These are phyloP conservation scores for Pediacus dermestoides DNA, from an alignment of 2,888 invertebrate species.

Conservation along the genomic window DNA sequence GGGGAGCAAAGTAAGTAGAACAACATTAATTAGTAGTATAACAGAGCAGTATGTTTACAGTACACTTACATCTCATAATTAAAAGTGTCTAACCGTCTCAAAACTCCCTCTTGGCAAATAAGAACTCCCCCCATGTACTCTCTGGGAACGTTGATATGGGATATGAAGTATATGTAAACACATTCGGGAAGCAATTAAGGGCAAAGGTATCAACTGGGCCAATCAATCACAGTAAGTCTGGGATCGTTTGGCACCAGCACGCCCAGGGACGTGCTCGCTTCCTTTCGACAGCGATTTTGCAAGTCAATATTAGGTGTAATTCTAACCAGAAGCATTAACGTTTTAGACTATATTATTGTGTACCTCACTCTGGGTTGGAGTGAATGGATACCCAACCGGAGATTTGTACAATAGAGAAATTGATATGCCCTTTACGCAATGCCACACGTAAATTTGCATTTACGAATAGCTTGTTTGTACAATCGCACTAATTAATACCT, in stretches of 20 bases:
- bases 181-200: slow-evolving; percentile 49
- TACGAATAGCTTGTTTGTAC: slow-evolving; percentile 19
- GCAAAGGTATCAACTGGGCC: slow-evolving; percentile 46
- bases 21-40: slow-evolving; percentile 32
- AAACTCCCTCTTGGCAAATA: slow-evolving; percentile 41
- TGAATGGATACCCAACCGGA: slow-evolving; percentile 33
- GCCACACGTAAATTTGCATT: slow-evolving; percentile 18
- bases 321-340: slow-evolving; percentile 33
- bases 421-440: slow-evolving; percentile 19
- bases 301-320: slow-evolving; percentile 49
- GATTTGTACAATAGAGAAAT: slow-evolving; percentile 26
- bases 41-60: slow-evolving; percentile 34
- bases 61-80: slow-evolving; percentile 43
- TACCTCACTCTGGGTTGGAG: no score
- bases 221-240: slow-evolving; percentile 50
- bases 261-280: slow-evolving; percentile 46
- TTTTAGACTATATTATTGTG: no score
- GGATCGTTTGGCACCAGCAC: slow-evolving; percentile 47
- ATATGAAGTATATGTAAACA: slow-evolving; percentile 49
- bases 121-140: not conserved
- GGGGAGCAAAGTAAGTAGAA: slow-evolving; percentile 1
- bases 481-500: slow-evolving; percentile 17
- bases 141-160: slow-evolving; percentile 35
- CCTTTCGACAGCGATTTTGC: slow-evolving; percentile 46
- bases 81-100: slow-evolving; percentile 40